These are phyloP conservation scores for Gastrophryne carolinensis DNA, from an alignment of 2,797 vertebrate genomes.

Conservation along the genomic window DNA sequence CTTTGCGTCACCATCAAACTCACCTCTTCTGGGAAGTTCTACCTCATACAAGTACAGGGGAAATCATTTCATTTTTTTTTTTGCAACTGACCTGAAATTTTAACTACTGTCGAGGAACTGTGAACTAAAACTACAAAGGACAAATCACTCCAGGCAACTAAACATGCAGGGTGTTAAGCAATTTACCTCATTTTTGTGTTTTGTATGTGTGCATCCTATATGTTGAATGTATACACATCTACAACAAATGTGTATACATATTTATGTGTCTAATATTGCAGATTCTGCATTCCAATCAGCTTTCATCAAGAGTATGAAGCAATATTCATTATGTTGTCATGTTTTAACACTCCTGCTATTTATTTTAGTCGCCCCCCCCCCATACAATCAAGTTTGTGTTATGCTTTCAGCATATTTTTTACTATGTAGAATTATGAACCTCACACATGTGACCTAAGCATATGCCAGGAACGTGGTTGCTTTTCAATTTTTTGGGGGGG, in stretches of 20 bases:
- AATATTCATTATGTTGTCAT: constrained; percentile 56
- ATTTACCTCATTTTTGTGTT: constrained; percentile 57
- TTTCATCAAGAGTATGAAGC: constrained; percentile 56
- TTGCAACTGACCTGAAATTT: constrained; percentile 69
- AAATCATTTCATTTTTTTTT: constrained; percentile 67
- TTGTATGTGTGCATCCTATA: background rate
- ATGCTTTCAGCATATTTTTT: constrained; percentile 61
- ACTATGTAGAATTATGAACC: constrained; percentile 61
- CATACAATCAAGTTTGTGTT: constrained; percentile 57
- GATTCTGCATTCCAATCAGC: constrained; percentile 42
- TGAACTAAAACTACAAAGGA: constrained; percentile 65
- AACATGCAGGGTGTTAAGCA: constrained; percentile 66
- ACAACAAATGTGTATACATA: constrained; percentile 43
- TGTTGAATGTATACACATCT: background rate
- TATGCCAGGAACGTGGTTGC: constrained; percentile 56
- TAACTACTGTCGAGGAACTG: constrained; percentile 78
- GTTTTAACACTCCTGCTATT: constrained; percentile 51
- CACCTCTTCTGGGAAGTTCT: constrained; percentile 72
- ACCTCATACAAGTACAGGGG: constrained; percentile 80
- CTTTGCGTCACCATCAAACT: constrained; percentile 55
- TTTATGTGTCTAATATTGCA: constrained; percentile 48
- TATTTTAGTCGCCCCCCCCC: constrained; percentile 50
- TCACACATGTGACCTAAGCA: constrained; percentile 68
- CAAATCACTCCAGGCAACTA: constrained; percentile 73
- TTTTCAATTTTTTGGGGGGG: constrained; percentile 26